These are phyloP conservation scores for Drosophila anomalipes DNA, from an alignment of 2,888 invertebrate species.

Conservation along the genomic window DNA sequence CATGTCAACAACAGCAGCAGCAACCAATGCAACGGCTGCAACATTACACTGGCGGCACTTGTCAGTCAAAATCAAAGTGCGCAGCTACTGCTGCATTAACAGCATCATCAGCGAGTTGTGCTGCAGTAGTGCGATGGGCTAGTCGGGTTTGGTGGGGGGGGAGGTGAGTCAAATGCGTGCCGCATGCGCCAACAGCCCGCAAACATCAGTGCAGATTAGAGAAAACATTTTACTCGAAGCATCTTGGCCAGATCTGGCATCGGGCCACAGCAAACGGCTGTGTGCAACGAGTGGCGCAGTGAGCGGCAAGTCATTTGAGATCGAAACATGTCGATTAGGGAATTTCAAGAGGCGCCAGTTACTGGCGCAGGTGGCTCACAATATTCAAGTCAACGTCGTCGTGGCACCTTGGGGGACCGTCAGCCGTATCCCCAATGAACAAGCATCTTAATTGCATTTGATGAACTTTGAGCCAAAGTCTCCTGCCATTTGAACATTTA, in stretches of 20 bases:
- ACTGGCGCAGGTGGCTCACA: slow-evolving; percentile 75
- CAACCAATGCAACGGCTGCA: slow-evolving; percentile 42
- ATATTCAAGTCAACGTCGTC: slow-evolving; percentile 52
- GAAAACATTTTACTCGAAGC: slow-evolving; percentile 77
- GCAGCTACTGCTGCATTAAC: slow-evolving; percentile 67
- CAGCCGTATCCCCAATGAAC: slow-evolving; percentile 55
- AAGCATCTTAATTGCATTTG: slow-evolving; percentile 85
- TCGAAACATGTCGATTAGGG: slow-evolving; percentile 84
- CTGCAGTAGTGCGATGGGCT: slow-evolving; percentile 1
- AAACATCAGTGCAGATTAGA: slow-evolving; percentile 78
- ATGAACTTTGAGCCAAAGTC: slow-evolving; percentile 83
- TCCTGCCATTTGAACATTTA: slow-evolving; percentile 58
- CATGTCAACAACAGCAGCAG: slow-evolving; percentile 70
- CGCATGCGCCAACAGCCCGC: slow-evolving; percentile 62
- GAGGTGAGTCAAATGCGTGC: slow-evolving; percentile 61
- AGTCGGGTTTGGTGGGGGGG: slow-evolving; percentile 6
- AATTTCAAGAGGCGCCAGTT: slow-evolving; percentile 83
- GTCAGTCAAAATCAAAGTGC: slow-evolving; percentile 84
- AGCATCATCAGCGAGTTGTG: slow-evolving; percentile 56
- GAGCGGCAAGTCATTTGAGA: slow-evolving; percentile 78
- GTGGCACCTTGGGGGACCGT: slow-evolving; percentile 74
- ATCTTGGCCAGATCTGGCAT: slow-evolving; percentile 48
- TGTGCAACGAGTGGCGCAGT: slow-evolving; percentile 28
- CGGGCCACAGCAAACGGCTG: slow-evolving; percentile 13
- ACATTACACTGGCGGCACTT: slow-evolving; percentile 78